Base-by-base conservation (phyloP, 2,797 vertebrate genomes). In the Botia kubotai region DNA sequence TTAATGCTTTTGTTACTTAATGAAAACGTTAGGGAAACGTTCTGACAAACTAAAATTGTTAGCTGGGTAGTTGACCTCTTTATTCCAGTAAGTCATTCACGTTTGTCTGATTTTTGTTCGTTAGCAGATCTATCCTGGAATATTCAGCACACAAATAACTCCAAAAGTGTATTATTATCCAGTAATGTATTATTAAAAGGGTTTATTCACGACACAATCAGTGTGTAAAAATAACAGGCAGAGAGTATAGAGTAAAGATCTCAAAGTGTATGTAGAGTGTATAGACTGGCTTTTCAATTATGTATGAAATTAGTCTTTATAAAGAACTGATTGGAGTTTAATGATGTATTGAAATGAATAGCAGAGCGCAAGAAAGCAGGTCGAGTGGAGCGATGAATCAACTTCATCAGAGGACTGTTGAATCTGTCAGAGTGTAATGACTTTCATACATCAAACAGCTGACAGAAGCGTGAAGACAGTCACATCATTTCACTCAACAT, bases 371-470 rank as follows among this genome's bases (percentile, higher is more conserved):
- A 82, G 62, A 33, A 72, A 52, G 6, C 23, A 48, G 66, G 63
- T 26, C 50, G 67, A 75, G 70, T 36, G 55, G n/a, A 36, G 21
- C 57, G 43, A 81, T 73, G 70, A 77, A 72, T 83, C 77, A 65
- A 36, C 57, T 73, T 80, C 73, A 67, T 73, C 58, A 55, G 48
- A 55, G 55, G 50, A 58, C 72, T 23, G 70, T 79, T 19, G 55
- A 60, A 43, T 80, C 53, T 74, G 23, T 77, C n/a, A 29, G 57
- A 70, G 10, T 66, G 19, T 65, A 85, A 77, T 71, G 74, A 73
- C 73, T 66, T 52, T 50, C 68, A 74, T 80, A 77, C 73, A 70
- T 82, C 81, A 83, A 77, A 70, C 23, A 19, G 23, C 55, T 33
- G 36, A 48, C 60, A 29, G 77, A 79, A 71, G 57, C 26, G 55